Percentiles rank a stretch among this genome's conserved stretches.
phyloP scores from a whole-genome alignment of 2,888 invertebrate genomes.

The Phrixothrix hirtus region DNA sequence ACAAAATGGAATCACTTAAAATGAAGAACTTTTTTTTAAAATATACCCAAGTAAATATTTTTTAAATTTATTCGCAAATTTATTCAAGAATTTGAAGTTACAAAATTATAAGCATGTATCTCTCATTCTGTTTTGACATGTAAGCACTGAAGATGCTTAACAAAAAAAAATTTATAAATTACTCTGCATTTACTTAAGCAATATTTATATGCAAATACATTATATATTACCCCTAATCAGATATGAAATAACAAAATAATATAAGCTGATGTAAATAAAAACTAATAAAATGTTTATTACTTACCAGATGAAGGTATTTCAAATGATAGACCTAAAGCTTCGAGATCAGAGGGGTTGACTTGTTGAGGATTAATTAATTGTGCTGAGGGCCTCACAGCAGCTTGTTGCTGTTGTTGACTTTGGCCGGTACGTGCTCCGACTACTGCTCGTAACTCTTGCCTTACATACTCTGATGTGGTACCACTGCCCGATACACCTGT shows the following conservation, averaged over 20 bases:
- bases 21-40: too few species aligned
- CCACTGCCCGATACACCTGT: slow-evolving; percentile 63
- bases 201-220: slow-evolving; percentile 20
- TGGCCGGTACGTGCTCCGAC: slow-evolving; percentile 78
- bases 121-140: too few species aligned
- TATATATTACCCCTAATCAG: slow-evolving; percentile 4
- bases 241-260: slow-evolving; percentile 10
- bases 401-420: slow-evolving; percentile 51
- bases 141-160: too few species aligned
- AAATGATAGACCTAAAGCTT: slow-evolving; percentile 69
- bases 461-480: slow-evolving; percentile 81
- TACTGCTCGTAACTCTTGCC: slow-evolving; percentile 86
- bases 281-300: slow-evolving; percentile 34
- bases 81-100: too few species aligned
- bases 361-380: slow-evolving; percentile 41
- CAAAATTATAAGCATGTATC: too few species aligned
- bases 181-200: slow-evolving; percentile 20
- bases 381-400: slow-evolving; percentile 46
- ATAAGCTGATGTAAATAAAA: slow-evolving; percentile 13
- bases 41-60: neutral
- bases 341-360: slow-evolving; percentile 64
- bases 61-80: too few species aligned
- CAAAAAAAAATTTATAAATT: slow-evolving; percentile 3
- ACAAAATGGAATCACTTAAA: too few species aligned
- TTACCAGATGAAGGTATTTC: slow-evolving; percentile 69